Percentiles rank a stretch among this genome's conserved stretches.
Conservation (phyloP, 2,888 invertebrate genomes). For the Ceraclea dissimilis region DNA sequence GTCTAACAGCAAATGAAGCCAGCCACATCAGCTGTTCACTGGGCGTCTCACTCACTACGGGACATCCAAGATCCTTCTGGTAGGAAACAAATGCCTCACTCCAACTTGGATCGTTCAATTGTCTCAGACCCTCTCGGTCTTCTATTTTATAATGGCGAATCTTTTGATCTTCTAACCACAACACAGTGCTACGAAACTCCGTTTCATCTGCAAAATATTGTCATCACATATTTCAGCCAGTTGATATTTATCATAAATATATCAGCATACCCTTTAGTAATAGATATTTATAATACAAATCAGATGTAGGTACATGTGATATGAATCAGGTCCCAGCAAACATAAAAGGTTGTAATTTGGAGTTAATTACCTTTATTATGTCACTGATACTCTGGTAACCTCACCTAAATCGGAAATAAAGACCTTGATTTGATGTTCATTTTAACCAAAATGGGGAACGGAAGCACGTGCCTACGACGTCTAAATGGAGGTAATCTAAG, state of each 20-base stretch:
- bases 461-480: too few species aligned
- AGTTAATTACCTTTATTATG: too few species aligned
- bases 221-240: background rate
- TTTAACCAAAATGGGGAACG: too few species aligned
- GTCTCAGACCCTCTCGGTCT: conserved; percentile 65
- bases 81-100: conserved; percentile 62
- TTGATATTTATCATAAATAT: background rate
- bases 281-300: too few species aligned
- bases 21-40: conserved; percentile 79
- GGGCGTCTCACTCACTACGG: conserved; percentile 48
- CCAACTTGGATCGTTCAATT: conserved; percentile 64
- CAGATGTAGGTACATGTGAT: background rate
- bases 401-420: too few species aligned
- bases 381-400: too few species aligned
- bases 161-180: conserved; percentile 92
- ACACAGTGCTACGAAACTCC: conserved; percentile 69
- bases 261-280: conserved; percentile 9
- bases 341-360: too few species aligned
- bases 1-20: conserved; percentile 71
- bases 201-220: conserved; percentile 63
- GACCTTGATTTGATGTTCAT: too few species aligned
- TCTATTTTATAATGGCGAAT: conserved; percentile 82
- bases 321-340: too few species aligned
- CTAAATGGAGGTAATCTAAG: too few species aligned
- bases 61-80: conserved; percentile 68